Conservation (phyloP, 2,888 invertebrate genomes). For the Chloroclysta siterata region DNA sequence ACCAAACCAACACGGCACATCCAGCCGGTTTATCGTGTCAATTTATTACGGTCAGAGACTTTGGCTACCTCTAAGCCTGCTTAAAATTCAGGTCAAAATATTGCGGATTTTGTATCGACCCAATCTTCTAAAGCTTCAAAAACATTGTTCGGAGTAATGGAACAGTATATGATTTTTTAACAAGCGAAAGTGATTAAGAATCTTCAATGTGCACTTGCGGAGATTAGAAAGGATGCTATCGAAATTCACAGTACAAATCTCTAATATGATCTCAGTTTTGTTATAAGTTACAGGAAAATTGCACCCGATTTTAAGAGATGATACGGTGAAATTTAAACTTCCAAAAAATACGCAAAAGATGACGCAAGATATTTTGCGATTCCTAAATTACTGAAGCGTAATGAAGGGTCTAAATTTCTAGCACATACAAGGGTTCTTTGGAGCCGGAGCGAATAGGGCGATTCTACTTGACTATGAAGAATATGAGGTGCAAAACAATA, state of each 20-base stretch:
- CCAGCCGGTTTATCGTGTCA: constrained; percentile 12
- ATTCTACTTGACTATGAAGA: constrained; percentile 20
- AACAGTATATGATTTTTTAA: constrained; percentile 7
- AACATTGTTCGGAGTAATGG: constrained; percentile 8
- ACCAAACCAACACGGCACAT: not conserved
- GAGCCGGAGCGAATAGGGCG: constrained; percentile 9
- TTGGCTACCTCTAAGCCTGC: constrained; percentile 17
- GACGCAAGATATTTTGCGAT: constrained; percentile 1
- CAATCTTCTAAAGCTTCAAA: constrained; percentile 13
- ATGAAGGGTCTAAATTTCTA: constrained; percentile 5
- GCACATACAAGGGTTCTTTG: constrained; percentile 16
- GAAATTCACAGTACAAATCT: constrained; percentile 4
- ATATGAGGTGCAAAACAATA: constrained; percentile 24
- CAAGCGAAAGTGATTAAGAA: constrained; percentile 22
- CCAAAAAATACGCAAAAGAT: not conserved
- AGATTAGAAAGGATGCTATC: constrained; percentile 18
- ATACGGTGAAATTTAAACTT: not conserved
- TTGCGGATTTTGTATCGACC: constrained; percentile 7
- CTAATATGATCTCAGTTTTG: not conserved
- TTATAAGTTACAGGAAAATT: not conserved
- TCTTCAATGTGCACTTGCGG: constrained; percentile 8
- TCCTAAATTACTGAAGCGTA: constrained; percentile 4
- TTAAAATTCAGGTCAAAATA: constrained; percentile 17
- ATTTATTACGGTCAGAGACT: constrained; percentile 26
- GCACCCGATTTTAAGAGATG: not conserved